A percentile compares a stretch with the other conserved stretches of the same genome.
These are phyloP conservation scores for Bucco capensis DNA, from an alignment of 2,113 vertebrate species.

Conservation along the genomic window DNA sequence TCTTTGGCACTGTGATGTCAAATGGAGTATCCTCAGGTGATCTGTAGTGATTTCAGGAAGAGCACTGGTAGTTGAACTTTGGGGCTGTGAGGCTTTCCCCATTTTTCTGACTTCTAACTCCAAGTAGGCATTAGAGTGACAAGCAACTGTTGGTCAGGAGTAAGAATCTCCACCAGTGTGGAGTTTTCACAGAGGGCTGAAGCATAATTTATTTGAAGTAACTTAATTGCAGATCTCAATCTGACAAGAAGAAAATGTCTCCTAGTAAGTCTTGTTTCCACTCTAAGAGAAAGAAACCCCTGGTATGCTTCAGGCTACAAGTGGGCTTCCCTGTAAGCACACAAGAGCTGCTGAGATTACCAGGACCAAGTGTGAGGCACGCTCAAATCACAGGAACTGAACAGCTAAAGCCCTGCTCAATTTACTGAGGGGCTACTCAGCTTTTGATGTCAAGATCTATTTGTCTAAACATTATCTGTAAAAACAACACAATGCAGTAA, in stretches of 20 bases:
- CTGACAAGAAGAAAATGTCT: slow-evolving; percentile 28
- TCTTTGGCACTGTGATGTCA: not conserved
- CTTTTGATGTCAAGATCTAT: slow-evolving; percentile 54
- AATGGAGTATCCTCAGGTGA: not conserved
- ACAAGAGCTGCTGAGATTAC: not conserved
- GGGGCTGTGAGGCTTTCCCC: not conserved
- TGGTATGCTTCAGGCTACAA: not conserved
- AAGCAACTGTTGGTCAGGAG: not conserved
- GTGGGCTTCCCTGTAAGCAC: slow-evolving; percentile 21
- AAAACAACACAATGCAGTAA: slow-evolving; percentile 52
- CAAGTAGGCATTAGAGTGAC: not conserved
- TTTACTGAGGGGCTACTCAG: slow-evolving; percentile 32
- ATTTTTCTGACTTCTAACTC: slow-evolving; percentile 31
- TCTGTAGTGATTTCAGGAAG: not conserved
- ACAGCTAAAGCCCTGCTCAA: slow-evolving; percentile 30
- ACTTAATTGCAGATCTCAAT: not conserved
- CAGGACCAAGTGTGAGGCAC: not conserved
- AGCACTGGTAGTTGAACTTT: not conserved
- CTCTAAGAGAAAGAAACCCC: not conserved
- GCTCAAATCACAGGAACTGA: slow-evolving; percentile 29
- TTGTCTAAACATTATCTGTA: slow-evolving; percentile 48
- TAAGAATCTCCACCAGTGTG: not conserved
- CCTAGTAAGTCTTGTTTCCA: slow-evolving; percentile 14
- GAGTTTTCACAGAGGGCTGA: not conserved
- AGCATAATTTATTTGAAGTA: slow-evolving; percentile 31